These are phyloP conservation scores for Ceyx erithaca DNA, from an alignment of 2,797 vertebrate species.

Conservation along the genomic window DNA sequence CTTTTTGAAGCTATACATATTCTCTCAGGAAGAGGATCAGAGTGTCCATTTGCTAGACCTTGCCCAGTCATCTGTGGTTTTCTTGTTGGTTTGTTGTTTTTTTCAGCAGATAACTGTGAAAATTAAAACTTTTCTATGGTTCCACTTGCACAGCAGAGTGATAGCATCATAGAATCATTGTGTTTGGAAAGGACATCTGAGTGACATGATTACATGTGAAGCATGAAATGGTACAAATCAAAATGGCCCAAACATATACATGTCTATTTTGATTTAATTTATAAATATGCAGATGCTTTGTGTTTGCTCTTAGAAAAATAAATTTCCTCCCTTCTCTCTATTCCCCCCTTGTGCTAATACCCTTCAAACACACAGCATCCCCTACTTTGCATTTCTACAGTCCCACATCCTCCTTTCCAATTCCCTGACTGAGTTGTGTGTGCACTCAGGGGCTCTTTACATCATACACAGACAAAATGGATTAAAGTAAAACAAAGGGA, in stretches of 20 bases:
- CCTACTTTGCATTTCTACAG: not conserved
- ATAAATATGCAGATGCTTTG: not conserved
- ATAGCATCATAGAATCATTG: too few species aligned
- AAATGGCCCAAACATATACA: not conserved
- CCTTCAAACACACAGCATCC: not conserved
- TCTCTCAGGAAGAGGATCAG: not conserved
- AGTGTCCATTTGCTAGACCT: not conserved
- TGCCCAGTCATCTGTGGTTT: not conserved
- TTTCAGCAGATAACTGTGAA: not conserved
- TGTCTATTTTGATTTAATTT: not conserved
- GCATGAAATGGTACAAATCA: not conserved
- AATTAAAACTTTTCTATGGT: not conserved
- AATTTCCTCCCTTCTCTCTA: not conserved
- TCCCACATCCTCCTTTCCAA: not conserved
- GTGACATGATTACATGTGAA: not conserved
- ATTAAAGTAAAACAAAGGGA: not conserved
- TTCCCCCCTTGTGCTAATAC: not conserved
- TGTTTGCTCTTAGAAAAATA: not conserved
- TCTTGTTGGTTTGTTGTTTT: not conserved
- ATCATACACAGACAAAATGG: not conserved
- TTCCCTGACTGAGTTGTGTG: not conserved
- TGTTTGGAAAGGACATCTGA: too few species aligned
- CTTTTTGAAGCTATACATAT: not conserved
- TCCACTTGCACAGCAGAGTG: not conserved
- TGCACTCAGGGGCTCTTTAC: accelerated